Percentiles rank a stretch among this genome's conserved stretches.
These are phyloP conservation scores for Caradrina clavipalpis DNA, from an alignment of 2,888 invertebrate genomes.

Conservation along the genomic window DNA sequence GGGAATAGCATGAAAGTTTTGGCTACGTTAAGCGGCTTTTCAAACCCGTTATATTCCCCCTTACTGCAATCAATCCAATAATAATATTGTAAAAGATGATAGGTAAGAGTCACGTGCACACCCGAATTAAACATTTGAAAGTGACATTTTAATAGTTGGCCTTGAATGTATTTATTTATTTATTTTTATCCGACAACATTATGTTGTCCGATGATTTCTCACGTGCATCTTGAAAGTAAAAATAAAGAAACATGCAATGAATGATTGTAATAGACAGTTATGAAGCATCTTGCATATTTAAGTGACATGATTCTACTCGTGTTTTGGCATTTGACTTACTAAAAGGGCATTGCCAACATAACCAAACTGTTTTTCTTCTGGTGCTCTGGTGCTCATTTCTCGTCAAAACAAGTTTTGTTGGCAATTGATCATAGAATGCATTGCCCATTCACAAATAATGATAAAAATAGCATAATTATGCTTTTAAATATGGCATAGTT, in stretches of 20 bases:
- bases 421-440: conserved; percentile 20
- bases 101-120: conserved; percentile 29
- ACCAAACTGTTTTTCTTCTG: not conserved
- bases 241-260: conserved; percentile 14
- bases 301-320: conserved; percentile 2
- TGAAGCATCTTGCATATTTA: conserved; percentile 8
- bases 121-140: not conserved
- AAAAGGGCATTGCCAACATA: not conserved
- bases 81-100: not conserved
- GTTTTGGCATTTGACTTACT: not conserved
- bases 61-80: no score
- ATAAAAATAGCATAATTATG: not conserved
- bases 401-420: conserved; percentile 13
- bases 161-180: not conserved
- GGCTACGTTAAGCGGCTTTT: no score
- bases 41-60: no score
- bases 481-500: not conserved
- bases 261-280: conserved; percentile 1
- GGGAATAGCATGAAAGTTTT: no score
- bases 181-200: not conserved
- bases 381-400: not conserved
- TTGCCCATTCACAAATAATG: conserved; percentile 19
- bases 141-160: not conserved
- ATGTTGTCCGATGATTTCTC: not conserved
- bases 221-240: conserved; percentile 7